Evolutionary conservation across 2,797 vertebrate genomes (phyloP).

Genomic region (Nyctibius grandis): DNA sequence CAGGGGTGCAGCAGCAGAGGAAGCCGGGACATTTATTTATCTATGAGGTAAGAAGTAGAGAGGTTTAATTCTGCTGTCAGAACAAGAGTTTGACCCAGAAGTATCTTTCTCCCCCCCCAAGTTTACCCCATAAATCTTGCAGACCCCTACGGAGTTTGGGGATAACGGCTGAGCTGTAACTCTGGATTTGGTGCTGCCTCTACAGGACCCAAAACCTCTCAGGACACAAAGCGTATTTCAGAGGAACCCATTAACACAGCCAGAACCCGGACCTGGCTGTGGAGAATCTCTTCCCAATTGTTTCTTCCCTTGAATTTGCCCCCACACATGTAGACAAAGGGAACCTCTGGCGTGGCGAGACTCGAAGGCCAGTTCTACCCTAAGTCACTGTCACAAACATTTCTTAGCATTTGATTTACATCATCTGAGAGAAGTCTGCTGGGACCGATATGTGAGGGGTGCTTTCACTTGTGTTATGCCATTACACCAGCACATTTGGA

Average conservation of each 20-base stretch:
- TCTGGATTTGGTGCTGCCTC: neutral
- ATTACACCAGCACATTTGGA: neutral
- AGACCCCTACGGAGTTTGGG: neutral
- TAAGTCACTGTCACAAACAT: fast-evolving
- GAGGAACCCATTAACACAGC: neutral
- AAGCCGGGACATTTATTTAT: neutral
- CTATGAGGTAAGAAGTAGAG: neutral
- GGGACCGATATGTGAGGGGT: fast-evolving
- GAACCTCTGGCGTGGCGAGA: too few species aligned
- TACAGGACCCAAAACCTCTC: neutral
- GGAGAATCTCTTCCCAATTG: fast-evolving
- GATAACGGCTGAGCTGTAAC: neutral
- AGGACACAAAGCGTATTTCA: neutral
- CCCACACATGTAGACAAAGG: neutral
- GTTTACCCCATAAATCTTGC: neutral
- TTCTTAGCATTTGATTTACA: neutral
- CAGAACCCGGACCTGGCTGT: neutral
- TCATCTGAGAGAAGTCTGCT: too few species aligned
- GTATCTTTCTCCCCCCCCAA: neutral
- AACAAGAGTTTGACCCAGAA: neutral
- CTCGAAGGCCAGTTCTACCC: neutral
- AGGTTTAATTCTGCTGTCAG: neutral
- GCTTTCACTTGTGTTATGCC: neutral
- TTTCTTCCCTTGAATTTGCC: neutral
- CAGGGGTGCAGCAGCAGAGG: fast-evolving